These are phyloP conservation scores for Sinotaia quadrata DNA, from an alignment of 2,888 invertebrate species.

Conservation along the genomic window DNA sequence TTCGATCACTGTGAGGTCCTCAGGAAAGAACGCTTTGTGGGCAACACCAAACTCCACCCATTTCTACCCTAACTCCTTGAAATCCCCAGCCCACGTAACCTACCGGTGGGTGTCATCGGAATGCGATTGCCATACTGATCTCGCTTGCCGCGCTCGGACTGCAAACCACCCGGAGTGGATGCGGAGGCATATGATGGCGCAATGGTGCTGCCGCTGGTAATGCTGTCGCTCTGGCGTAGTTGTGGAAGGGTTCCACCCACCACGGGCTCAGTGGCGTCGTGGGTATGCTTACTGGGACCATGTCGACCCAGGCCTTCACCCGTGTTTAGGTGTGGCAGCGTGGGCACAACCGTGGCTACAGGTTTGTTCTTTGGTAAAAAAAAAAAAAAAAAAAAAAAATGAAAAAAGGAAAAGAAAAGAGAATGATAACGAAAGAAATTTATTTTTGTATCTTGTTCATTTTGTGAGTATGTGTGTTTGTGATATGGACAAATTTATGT, in stretches of 20 bases:
- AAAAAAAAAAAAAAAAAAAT: background rate
- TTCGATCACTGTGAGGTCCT: too few relatives aligned
- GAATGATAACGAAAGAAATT: too few relatives aligned
- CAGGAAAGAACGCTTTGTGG: too few relatives aligned
- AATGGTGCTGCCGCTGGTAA: slow-evolving; percentile 18
- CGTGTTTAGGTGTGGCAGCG: slow-evolving; percentile 56
- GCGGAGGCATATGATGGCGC: slow-evolving; percentile 11
- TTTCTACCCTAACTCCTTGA: too few relatives aligned
- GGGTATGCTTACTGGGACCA: slow-evolving; percentile 42
- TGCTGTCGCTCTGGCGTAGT: slow-evolving; percentile 35
- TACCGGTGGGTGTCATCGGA: slow-evolving; percentile 78
- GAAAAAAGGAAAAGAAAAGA: background rate
- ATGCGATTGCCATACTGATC: slow-evolving; percentile 74
- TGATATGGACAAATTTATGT: too few relatives aligned
- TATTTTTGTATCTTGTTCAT: too few relatives aligned
- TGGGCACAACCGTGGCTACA: slow-evolving; percentile 60
- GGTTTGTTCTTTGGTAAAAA: slow-evolving; percentile 48
- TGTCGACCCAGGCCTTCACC: slow-evolving; percentile 26
- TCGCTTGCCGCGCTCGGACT: slow-evolving; percentile 51
- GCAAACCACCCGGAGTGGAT: slow-evolving; percentile 36
- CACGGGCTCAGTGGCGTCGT: slow-evolving; percentile 30
- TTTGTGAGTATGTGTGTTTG: too few relatives aligned
- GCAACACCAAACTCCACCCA: too few relatives aligned
- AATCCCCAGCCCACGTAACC: too few relatives aligned
- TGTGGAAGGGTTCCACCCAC: slow-evolving; percentile 50